phyloP scores from a whole-genome alignment of 2,888 invertebrate species.

The Phalera bucephala region DNA sequence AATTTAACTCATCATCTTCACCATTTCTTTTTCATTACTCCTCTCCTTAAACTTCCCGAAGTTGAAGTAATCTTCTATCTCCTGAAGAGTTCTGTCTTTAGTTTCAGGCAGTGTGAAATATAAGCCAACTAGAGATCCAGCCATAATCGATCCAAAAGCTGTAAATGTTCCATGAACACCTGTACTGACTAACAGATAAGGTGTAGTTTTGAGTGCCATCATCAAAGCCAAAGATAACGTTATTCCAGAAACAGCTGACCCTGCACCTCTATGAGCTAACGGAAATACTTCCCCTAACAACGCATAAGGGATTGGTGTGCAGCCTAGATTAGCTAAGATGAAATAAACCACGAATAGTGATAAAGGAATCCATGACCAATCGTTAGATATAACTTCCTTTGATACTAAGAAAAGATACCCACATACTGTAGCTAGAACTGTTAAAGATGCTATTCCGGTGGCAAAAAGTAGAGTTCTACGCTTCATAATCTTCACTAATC shows the following conservation, averaged over 20 bases:
- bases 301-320: slow-evolving; percentile 55
- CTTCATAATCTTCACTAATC: slow-evolving; percentile 49
- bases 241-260: slow-evolving; percentile 41
- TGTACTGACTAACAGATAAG: slow-evolving; percentile 37
- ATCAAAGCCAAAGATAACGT: slow-evolving; percentile 40
- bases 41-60: slow-evolving; percentile 12
- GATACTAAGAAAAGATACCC: slow-evolving; percentile 42
- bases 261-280: slow-evolving; percentile 51
- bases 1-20: too few species aligned
- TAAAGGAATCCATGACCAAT: slow-evolving; percentile 42
- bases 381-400: slow-evolving; percentile 31
- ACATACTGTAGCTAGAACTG: slow-evolving; percentile 39
- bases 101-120: slow-evolving; percentile 46
- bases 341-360: slow-evolving; percentile 48
- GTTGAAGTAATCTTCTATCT: slow-evolving; percentile 46
- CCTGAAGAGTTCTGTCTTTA: slow-evolving; percentile 44
- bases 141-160: slow-evolving; percentile 27
- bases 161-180: slow-evolving; percentile 41
- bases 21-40: slow-evolving; percentile 7
- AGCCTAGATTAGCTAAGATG: slow-evolving; percentile 56
- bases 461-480: slow-evolving; percentile 50
- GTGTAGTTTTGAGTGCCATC: slow-evolving; percentile 46
- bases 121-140: slow-evolving; percentile 25
- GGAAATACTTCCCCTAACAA: slow-evolving; percentile 63
- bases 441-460: slow-evolving; percentile 45